Conservation (phyloP, 2,888 invertebrate species). For the Leistus spinibarbis region DNA sequence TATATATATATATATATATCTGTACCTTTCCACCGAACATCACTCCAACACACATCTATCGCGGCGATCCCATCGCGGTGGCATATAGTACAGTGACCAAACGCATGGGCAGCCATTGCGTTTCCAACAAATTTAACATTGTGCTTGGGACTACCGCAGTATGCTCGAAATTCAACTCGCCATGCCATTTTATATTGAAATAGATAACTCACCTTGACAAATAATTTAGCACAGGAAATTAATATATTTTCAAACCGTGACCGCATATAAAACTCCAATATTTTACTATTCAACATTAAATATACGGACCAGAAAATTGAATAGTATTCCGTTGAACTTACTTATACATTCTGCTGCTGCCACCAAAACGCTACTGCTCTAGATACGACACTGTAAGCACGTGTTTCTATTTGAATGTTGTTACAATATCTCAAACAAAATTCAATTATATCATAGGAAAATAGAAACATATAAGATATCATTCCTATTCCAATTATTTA, state of each 20-base stretch:
- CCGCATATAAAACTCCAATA: too few species aligned
- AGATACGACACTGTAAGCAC: background rate
- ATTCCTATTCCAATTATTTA: background rate
- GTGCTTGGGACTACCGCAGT: background rate
- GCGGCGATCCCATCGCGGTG: background rate
- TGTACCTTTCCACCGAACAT: background rate
- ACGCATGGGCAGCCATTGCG: background rate
- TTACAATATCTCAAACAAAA: background rate
- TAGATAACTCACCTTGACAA: background rate
- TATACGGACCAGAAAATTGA: background rate
- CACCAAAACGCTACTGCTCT: background rate
- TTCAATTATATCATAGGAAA: background rate
- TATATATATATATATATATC: too few species aligned
- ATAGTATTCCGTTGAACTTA: background rate
- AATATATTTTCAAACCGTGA: background rate
- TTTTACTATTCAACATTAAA: background rate
- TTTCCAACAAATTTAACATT: background rate
- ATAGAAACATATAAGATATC: background rate
- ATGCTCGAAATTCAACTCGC: background rate
- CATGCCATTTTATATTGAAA: background rate
- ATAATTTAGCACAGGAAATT: background rate
- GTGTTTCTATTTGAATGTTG: background rate
- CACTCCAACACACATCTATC: background rate
- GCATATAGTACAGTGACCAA: background rate
- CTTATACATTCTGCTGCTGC: background rate